These are phyloP conservation scores for Drosophila nr. perissopoda DNA, from an alignment of 2,888 invertebrate genomes.

Conservation along the genomic window DNA sequence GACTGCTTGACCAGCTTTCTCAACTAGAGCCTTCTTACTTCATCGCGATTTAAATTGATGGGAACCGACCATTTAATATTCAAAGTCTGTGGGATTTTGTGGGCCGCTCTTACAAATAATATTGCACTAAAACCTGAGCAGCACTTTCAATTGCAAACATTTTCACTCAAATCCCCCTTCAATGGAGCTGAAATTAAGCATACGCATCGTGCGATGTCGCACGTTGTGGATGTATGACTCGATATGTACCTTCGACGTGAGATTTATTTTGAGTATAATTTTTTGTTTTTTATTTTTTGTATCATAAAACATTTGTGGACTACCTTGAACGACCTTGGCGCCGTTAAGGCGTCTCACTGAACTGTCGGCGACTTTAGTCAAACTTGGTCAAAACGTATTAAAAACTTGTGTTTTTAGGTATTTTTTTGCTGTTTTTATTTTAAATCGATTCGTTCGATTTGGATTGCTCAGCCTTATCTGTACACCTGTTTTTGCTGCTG, in stretches of 20 bases:
- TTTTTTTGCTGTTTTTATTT: slow-evolving; percentile 12
- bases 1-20: not conserved
- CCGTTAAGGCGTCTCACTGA: slow-evolving; percentile 62
- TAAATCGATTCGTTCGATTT: slow-evolving; percentile 31
- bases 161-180: not conserved
- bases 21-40: not conserved
- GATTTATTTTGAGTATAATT: slow-evolving; percentile 2
- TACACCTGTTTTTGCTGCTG: slow-evolving; percentile 35
- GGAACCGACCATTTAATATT: not conserved
- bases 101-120: slow-evolving; percentile 1
- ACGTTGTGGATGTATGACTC: slow-evolving; percentile 12
- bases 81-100: not conserved
- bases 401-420: slow-evolving; percentile 15
- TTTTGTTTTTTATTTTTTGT: slow-evolving; percentile 15
- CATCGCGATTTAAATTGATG: not conserved
- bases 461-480: slow-evolving; percentile 38
- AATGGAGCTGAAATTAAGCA: slow-evolving; percentile 49
- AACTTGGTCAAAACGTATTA: slow-evolving; percentile 79
- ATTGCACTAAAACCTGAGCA: slow-evolving; percentile 15
- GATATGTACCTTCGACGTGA: slow-evolving; percentile 16
- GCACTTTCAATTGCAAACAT: slow-evolving; percentile 13
- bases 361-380: slow-evolving; percentile 47
- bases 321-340: slow-evolving; percentile 79
- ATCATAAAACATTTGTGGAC: slow-evolving; percentile 63
- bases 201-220: slow-evolving; percentile 66